These are phyloP conservation scores for Tillus elongatus DNA, from an alignment of 2,888 invertebrate species.

Conservation along the genomic window DNA sequence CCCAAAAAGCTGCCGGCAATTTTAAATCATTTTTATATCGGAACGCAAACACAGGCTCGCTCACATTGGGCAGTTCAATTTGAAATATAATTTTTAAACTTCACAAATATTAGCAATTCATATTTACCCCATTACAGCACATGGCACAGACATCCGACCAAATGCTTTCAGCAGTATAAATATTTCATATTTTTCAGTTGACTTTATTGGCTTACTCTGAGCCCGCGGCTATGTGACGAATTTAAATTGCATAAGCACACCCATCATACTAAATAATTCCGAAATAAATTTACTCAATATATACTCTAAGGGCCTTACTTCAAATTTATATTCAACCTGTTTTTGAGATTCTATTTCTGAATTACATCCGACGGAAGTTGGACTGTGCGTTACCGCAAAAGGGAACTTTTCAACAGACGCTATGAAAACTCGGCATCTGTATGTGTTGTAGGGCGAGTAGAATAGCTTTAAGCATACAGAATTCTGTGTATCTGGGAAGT, in stretches of 20 bases:
- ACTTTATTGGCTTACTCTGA: constrained; percentile 32
- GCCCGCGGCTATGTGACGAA: constrained; percentile 36
- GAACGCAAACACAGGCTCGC: constrained; percentile 24
- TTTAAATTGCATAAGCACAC: constrained; percentile 39
- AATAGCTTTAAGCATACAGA: too few species aligned
- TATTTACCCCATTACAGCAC: constrained; percentile 41
- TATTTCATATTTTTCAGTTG: constrained; percentile 34
- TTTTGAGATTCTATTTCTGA: constrained; percentile 1
- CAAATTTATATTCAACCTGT: background rate
- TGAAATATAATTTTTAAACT: constrained; percentile 39
- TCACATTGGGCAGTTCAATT: constrained; percentile 39
- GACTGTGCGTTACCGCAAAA: too few species aligned
- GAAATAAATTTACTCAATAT: constrained; percentile 31
- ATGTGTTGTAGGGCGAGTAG: too few species aligned
- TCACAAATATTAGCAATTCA: constrained; percentile 42
- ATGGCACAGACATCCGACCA: constrained; percentile 31
- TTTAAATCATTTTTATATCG: constrained; percentile 30
- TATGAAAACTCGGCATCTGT: too few species aligned
- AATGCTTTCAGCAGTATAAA: constrained; percentile 31
- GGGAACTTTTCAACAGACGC: too few species aligned
- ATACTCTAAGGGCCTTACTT: constrained; percentile 11
- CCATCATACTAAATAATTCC: constrained; percentile 35
- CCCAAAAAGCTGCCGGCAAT: constrained; percentile 24
- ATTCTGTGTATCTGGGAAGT: too few species aligned
- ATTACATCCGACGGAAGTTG: too few species aligned